These are phyloP conservation scores for Hypsopygia costalis DNA, from an alignment of 2,888 invertebrate species.

Conservation along the genomic window DNA sequence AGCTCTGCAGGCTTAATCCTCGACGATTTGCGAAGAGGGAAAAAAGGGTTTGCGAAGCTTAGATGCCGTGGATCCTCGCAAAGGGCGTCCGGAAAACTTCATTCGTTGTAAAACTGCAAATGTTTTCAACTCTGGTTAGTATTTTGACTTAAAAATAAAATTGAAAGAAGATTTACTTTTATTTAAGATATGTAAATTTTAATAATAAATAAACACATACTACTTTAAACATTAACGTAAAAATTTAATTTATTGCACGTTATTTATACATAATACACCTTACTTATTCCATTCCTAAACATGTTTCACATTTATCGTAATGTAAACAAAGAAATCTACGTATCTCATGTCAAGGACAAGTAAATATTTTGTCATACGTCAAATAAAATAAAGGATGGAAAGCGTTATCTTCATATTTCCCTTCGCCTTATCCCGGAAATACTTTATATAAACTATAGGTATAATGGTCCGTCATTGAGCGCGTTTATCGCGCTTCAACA, in stretches of 20 bases:
- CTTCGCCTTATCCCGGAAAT: neutral
- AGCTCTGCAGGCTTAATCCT: conserved; percentile 69
- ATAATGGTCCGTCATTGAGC: conserved; percentile 52
- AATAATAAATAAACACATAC: too few species aligned
- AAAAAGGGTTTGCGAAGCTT: conserved; percentile 69
- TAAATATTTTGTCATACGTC: neutral
- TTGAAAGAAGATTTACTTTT: too few species aligned
- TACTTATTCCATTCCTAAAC: too few species aligned
- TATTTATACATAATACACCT: too few species aligned
- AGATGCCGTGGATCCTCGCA: conserved; percentile 43
- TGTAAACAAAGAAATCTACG: too few species aligned
- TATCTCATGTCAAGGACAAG: neutral
- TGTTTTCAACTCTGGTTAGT: neutral
- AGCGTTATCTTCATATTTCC: neutral
- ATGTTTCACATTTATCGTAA: too few species aligned
- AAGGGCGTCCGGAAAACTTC: conserved; percentile 13
- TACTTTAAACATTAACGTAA: too few species aligned
- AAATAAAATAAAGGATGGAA: neutral
- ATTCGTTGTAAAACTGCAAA: conserved; percentile 3
- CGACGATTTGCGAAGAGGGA: conserved; percentile 74
- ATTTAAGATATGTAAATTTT: too few species aligned
- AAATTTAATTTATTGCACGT: too few species aligned
- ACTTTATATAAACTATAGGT: conserved; percentile 47
- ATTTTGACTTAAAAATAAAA: too few species aligned
- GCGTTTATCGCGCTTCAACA: conserved; percentile 55